phyloP scores from a whole-genome alignment of 2,113 vertebrate genomes.

The Mola mola region DNA sequence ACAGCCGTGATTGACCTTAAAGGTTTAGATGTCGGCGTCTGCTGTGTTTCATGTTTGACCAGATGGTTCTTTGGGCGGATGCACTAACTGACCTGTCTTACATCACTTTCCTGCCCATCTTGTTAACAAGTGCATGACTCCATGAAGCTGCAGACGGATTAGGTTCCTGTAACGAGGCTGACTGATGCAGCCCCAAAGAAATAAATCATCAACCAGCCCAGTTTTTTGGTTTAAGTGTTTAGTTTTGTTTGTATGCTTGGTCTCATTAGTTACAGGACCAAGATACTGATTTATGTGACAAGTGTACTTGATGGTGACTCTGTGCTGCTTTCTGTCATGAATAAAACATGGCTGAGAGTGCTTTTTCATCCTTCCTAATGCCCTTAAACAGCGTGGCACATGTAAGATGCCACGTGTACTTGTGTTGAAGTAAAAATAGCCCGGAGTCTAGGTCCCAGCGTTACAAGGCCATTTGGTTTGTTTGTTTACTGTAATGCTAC shows the following conservation, averaged over 20 bases:
- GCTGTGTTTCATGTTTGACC: conserved; percentile 43
- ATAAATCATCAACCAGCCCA: neutral
- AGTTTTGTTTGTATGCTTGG: conserved; percentile 2
- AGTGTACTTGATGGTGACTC: conserved; percentile 40
- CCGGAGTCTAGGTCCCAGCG: conserved; percentile 4
- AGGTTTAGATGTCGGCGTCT: conserved; percentile 36
- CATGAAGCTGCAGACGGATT: conserved; percentile 4
- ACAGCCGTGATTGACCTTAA: conserved; percentile 17
- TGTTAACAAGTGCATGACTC: conserved; percentile 29
- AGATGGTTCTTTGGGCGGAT: neutral
- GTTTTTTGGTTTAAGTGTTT: neutral
- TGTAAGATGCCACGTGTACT: conserved; percentile 65
- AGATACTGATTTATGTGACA: conserved; percentile 16
- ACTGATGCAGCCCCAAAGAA: conserved; percentile 10
- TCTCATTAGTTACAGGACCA: conserved; percentile 30
- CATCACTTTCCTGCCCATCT: conserved; percentile 14
- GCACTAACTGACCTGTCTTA: neutral
- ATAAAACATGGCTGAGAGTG: conserved; percentile 73
- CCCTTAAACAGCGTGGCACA: conserved; percentile 66
- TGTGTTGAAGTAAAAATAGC: conserved; percentile 71
- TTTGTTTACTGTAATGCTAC: conserved; percentile 35
- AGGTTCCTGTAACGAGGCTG: conserved; percentile 9
- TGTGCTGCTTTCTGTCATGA: conserved; percentile 49
- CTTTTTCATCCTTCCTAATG: conserved; percentile 57
- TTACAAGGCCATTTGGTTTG: conserved; percentile 36